Percentiles rank a stretch among this genome's conserved stretches.
Evolutionary conservation across 2,113 vertebrate species (phyloP).

Genomic region (Himantopus leucocephalus): DNA sequence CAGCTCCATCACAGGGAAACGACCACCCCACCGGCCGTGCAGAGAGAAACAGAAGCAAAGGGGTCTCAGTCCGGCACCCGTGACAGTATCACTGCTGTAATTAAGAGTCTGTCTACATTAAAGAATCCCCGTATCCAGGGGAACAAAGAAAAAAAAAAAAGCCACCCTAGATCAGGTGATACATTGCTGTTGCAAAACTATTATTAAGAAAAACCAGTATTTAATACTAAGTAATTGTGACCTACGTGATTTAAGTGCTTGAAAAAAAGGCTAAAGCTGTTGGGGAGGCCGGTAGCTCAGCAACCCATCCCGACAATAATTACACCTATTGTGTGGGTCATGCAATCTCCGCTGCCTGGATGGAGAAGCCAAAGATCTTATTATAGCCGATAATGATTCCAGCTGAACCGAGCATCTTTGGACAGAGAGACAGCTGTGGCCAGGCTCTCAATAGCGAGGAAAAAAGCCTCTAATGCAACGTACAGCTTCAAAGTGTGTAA

Average conservation of each 20-base stretch:
- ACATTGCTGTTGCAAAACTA: background rate
- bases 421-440: background rate
- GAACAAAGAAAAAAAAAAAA: background rate
- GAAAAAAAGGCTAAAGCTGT: background rate
- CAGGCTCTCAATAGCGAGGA: background rate
- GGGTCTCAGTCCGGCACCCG: background rate
- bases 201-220: background rate
- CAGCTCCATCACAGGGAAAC: fast-evolving
- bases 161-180: background rate
- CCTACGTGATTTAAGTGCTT: background rate
- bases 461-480: background rate
- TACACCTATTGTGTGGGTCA: background rate
- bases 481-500: background rate
- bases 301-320: background rate
- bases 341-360: background rate
- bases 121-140: background rate
- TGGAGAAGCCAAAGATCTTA: background rate
- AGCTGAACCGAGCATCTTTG: background rate
- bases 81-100: background rate
- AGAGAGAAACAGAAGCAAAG: background rate
- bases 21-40: background rate
- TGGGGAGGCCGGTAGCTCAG: background rate
- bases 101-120: background rate
- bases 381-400: background rate
- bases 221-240: background rate